phyloP scores from a whole-genome alignment of 2,888 invertebrate genomes.

The Alviniconcha strummeri region DNA sequence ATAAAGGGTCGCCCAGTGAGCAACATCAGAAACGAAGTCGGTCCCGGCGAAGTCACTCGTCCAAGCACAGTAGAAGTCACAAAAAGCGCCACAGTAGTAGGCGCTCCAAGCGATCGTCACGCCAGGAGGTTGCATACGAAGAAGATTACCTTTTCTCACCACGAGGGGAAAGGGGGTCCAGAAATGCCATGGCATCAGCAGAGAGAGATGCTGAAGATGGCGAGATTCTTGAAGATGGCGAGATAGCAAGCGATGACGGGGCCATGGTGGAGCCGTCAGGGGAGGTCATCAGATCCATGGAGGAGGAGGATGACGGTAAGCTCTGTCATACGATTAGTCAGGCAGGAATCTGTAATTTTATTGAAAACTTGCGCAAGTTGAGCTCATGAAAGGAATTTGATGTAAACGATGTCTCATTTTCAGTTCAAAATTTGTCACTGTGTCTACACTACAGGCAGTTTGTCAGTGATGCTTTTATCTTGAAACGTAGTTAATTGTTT shows the following conservation, averaged over 20 bases:
- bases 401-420: no score
- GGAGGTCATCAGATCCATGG: background rate
- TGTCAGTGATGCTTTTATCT: no score
- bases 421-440: no score
- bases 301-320: slow-evolving; percentile 2
- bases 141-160: background rate
- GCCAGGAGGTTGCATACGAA: slow-evolving; percentile 21
- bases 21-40: slow-evolving; percentile 7
- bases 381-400: no score
- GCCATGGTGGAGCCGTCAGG: slow-evolving; percentile 2
- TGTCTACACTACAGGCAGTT: no score
- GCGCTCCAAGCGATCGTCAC: slow-evolving; percentile 28
- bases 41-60: background rate
- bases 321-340: no score
- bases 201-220: slow-evolving; percentile 59
- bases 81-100: slow-evolving; percentile 19
- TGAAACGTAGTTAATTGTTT: no score
- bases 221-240: slow-evolving; percentile 66
- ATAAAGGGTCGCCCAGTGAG: slow-evolving; percentile 1
- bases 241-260: slow-evolving; percentile 57
- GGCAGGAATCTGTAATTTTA: no score
- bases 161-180: background rate
- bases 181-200: slow-evolving; percentile 3
- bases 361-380: no score
- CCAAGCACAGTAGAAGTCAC: slow-evolving; percentile 8